These are phyloP conservation scores for Hermetia illucens DNA, from an alignment of 1,140 invertebrate species.

Conservation along the genomic window DNA sequence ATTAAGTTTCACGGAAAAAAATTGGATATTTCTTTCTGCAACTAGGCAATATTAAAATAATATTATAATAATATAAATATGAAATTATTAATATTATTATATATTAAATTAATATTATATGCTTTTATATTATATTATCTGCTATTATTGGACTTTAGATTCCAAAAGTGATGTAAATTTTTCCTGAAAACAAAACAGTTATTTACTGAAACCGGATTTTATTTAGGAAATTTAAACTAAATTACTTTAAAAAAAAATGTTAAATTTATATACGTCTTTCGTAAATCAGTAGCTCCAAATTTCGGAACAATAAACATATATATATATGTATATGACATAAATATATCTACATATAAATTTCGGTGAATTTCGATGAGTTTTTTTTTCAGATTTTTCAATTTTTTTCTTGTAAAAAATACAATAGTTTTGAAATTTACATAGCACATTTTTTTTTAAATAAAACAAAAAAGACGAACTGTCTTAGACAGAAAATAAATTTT, in stretches of 20 bases:
- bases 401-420: not conserved
- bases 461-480: not conserved
- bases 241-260: not conserved
- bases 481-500: not conserved
- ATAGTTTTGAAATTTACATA: not conserved
- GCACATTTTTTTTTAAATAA: not conserved
- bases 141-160: too few relatives aligned
- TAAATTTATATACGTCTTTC: conserved; percentile 5
- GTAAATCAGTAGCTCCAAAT: not conserved
- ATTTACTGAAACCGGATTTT: not conserved
- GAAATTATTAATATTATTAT: too few relatives aligned
- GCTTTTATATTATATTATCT: too few relatives aligned
- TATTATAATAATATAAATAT: too few relatives aligned
- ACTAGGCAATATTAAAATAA: too few relatives aligned
- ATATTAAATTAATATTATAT: too few relatives aligned
- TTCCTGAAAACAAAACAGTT: too few relatives aligned
- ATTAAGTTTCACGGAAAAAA: too few relatives aligned
- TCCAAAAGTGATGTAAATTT: too few relatives aligned
- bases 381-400: too few relatives aligned
- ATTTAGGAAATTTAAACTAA: not conserved
- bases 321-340: not conserved
- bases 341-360: not conserved
- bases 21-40: too few relatives aligned
- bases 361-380: too few relatives aligned
- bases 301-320: not conserved